Base-by-base conservation (phyloP, 1,140 invertebrate genomes). In the Scaptodrosophila lebanonensis region DNA sequence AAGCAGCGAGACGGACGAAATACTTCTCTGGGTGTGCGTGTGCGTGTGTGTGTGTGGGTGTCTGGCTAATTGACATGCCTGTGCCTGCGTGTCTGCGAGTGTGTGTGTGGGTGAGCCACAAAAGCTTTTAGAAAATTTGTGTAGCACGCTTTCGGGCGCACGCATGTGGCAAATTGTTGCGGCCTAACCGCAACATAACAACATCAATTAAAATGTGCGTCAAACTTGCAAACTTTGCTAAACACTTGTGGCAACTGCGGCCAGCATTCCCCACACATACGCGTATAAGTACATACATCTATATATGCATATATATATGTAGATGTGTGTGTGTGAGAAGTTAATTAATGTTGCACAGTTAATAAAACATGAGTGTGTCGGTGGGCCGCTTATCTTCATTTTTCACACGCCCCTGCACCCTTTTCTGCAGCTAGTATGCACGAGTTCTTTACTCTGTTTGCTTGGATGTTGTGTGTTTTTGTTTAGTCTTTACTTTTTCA, bases 121-220 rank as follows among this genome's bases (percentile, higher is more conserved):
- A 39, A 18, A 42, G 39, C 43, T 27, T 22, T 27, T 27, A 6
- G 27, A 16, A 40, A 18, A 33, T 29, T 16, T 13, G 15, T 7
- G 15, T 8, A 6, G 15, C 8, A n/a, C n/a, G n/a, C n/a, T n/a
- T n/a, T n/a, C n/a, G 2, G 4, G 9, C 4, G 20, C 17, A 16
- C 20, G 40, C 35, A 16, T n/a, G 32, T 16, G 33, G 20, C 52
- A 63, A 57, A 83, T 83, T 73, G 65, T 70, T 83, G 77, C 25
- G 77, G 77, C 68, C 52, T 57, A 66, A 66, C 77, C 77, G 22
- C 77, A 83, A 48, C 64, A 72, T 61, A 59, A 62, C 66, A 72
- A 40, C 49, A 33, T 35, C 71, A 64, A 70, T 57, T 64, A 61
- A 64, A 62, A 63, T 68, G 33, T 52, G 22, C 30, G 20, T 35